A percentile compares a stretch with the other conserved stretches of the same genome.
These are phyloP conservation scores for Bubo blakistoni DNA, from an alignment of 2,113 vertebrate genomes.

Conservation along the genomic window DNA sequence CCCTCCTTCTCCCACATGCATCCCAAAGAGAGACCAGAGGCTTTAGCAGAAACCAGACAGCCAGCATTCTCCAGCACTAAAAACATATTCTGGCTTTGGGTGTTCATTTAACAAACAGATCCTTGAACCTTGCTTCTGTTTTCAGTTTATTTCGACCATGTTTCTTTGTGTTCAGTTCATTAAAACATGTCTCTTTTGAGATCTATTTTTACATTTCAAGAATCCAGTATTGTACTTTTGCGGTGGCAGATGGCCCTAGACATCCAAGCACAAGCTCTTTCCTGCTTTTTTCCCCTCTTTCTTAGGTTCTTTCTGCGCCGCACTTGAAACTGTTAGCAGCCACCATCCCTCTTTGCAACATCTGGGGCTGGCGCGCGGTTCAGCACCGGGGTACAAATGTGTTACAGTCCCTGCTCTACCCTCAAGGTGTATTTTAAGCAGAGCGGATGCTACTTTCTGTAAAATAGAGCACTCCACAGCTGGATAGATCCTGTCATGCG, in stretches of 20 bases:
- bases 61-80: conserved; percentile 73
- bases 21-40: conserved; percentile 63
- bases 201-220: conserved; percentile 73
- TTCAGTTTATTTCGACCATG: conserved; percentile 69
- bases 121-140: conserved; percentile 76
- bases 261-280: conserved; percentile 58
- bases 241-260: conserved; percentile 70
- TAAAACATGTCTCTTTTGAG: conserved; percentile 72
- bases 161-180: conserved; percentile 72
- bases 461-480: background rate
- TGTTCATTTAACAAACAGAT: conserved; percentile 76
- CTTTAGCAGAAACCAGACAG: conserved; percentile 71
- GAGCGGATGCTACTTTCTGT: background rate
- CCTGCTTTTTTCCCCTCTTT: conserved; percentile 37
- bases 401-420: background rate
- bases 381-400: background rate
- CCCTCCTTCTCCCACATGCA: conserved; percentile 68
- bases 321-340: conserved; percentile 23
- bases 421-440: background rate
- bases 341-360: background rate
- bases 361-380: background rate
- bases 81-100: conserved; percentile 75
- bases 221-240: conserved; percentile 69
- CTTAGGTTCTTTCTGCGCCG: background rate
- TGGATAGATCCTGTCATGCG: background rate